Conservation (phyloP, 2,797 vertebrate genomes). For the Prunella strophiata region DNA sequence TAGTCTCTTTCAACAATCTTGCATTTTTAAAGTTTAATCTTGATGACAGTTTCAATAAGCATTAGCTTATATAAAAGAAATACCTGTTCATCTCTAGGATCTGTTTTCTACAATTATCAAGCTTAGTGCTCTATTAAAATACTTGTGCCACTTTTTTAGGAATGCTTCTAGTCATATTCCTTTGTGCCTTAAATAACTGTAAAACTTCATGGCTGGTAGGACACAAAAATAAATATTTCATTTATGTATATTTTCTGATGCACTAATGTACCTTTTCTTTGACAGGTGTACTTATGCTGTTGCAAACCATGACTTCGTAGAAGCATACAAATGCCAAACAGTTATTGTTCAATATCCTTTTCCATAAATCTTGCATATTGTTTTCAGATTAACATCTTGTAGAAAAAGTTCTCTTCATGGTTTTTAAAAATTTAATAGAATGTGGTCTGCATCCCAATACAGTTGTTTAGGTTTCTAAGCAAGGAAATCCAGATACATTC, state of each 20-base stretch:
- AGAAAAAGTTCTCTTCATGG: background rate
- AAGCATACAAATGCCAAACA: conserved; percentile 96
- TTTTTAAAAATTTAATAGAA: background rate
- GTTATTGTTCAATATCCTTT: conserved; percentile 99
- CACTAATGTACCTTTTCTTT: conserved; percentile 13
- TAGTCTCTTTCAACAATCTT: background rate
- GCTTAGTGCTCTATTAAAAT: background rate
- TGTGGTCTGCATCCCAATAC: background rate
- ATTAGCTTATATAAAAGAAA: background rate
- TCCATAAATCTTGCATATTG: background rate
- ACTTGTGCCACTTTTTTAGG: background rate
- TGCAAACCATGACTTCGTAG: conserved; percentile 94
- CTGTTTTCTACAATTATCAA: background rate
- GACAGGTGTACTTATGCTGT: conserved; percentile 91
- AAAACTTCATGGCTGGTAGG: background rate
- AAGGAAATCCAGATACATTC: background rate
- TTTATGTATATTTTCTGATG: background rate
- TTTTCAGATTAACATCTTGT: background rate
- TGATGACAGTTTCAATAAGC: background rate
- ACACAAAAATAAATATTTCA: background rate
- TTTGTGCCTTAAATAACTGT: background rate
- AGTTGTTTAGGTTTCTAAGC: background rate
- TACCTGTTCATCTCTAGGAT: background rate
- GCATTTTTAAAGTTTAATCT: background rate
- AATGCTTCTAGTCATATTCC: background rate